A percentile compares a stretch with the other conserved stretches of the same genome.
These are phyloP conservation scores for Lasioglossum pauxillum DNA, from an alignment of 2,888 invertebrate species.

Conservation along the genomic window DNA sequence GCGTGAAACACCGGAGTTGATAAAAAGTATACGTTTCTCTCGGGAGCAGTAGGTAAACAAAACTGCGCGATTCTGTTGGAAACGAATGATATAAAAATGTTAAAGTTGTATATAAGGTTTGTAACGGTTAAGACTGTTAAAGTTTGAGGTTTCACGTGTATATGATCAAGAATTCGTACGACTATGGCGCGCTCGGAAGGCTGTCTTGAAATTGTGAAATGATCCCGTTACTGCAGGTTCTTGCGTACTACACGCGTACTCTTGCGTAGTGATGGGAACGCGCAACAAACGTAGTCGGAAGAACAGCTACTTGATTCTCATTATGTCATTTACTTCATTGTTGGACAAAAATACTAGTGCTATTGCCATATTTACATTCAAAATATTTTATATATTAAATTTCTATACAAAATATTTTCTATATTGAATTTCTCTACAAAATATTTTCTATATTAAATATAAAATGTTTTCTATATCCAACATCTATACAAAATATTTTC, in stretches of 20 bases:
- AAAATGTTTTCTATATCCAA: no score
- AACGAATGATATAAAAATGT: background rate
- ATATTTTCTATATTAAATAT: background rate
- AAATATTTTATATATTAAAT: background rate
- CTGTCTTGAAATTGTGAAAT: slow-evolving; percentile 3
- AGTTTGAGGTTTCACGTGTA: background rate
- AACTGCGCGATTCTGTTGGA: background rate
- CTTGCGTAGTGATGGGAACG: background rate
- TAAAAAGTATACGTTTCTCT: background rate
- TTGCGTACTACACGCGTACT: background rate
- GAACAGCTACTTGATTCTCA: background rate
- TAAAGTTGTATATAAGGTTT: background rate
- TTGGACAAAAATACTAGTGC: background rate
- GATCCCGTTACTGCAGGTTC: no score
- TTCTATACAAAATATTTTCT: background rate
- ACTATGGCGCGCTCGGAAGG: background rate
- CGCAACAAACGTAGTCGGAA: background rate
- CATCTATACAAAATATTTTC: background rate
- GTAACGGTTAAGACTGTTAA: background rate
- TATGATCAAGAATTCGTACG: background rate
- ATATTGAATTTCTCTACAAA: no score
- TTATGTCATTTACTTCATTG: background rate
- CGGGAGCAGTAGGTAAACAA: background rate
- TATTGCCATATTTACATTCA: background rate
- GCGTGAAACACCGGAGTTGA: background rate